Evolutionary conservation across 2,888 invertebrate species (phyloP), one percentile per base, ranked within the genome.

Genomic region (Cryptus armator): DNA sequence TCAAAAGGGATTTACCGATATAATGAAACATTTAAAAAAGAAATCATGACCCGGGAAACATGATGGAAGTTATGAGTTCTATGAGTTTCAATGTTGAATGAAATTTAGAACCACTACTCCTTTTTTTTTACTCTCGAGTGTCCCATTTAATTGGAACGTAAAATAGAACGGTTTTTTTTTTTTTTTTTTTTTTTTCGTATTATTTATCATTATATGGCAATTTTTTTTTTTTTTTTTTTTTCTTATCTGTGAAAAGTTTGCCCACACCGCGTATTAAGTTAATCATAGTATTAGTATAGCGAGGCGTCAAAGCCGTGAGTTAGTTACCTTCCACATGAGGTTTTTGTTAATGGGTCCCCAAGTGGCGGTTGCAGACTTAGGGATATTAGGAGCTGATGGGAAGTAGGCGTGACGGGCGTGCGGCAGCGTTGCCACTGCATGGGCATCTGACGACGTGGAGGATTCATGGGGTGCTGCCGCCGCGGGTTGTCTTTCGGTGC

Each of bases 261-360:
- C 56, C 56, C 24, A 10, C 56, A 4, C 19, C 56, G 24, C 29
- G 3, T 70, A 37, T n/a, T 16, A 29, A 32, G 62, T 37, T 62
- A 62, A 37, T 62, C 24, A 37, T 32, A 32, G 37, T 80, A 87
- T 83, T 72, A 85, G 70, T 85, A 85, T 76, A 88, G 86, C 87
- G 74, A 67, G 83, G 71, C 74, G 56, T 71, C 44, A 19, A 77
- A 85, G 83, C 83, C 83, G 70, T 79, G 71, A 79, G 76, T 83
- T 89, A 89, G 92, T 92, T 95, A 95, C 95, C 95, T 95, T 95
- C 95, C 95, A 95, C 93, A 95, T 95, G 94, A 95, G 95, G 94
- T 95, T 95, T 94, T 95, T 95, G 94, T 95, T 95, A 94, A 95
- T 95, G 92, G 95, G 95, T 92, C 95, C 95, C 95, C 95, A 95